Percentiles rank a stretch among this genome's conserved stretches.
Evolutionary conservation across 2,888 invertebrate species (phyloP).

Genomic region (Altica lythri): DNA sequence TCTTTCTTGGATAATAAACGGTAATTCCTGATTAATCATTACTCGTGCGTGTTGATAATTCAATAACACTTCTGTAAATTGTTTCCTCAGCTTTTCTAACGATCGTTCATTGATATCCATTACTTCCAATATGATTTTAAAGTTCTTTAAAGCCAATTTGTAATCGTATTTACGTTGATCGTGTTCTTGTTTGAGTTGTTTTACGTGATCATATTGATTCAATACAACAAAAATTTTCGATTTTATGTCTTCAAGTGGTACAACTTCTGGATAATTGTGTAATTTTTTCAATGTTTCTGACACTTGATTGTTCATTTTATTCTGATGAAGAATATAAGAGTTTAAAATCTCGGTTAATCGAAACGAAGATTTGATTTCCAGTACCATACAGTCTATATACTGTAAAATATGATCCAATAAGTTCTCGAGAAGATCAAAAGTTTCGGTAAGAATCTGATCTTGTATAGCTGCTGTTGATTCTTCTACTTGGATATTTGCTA

Average conservation of each 20-base stretch:
- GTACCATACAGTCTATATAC: constrained; percentile 43
- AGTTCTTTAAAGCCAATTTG: constrained; percentile 51
- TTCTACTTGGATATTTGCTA: constrained; percentile 43
- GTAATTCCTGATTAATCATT: constrained; percentile 47
- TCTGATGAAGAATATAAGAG: constrained; percentile 35
- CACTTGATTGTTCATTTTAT: constrained; percentile 32
- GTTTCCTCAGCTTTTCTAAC: constrained; percentile 47
- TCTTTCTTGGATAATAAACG: constrained; percentile 42
- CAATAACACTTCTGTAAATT: constrained; percentile 50
- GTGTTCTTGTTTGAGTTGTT: constrained; percentile 37
- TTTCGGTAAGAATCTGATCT: constrained; percentile 37
- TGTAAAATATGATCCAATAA: constrained; percentile 42
- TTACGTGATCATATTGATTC: constrained; percentile 34
- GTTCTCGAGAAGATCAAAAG: constrained; percentile 39
- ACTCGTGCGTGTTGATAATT: constrained; percentile 49
- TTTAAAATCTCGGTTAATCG: constrained; percentile 38
- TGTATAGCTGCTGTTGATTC: constrained; percentile 40
- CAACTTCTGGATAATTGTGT: constrained; percentile 31
- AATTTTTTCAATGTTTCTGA: constrained; percentile 32
- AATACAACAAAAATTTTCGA: constrained; percentile 38
- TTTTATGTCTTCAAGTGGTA: constrained; percentile 36
- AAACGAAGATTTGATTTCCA: constrained; percentile 42
- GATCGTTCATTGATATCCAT: constrained; percentile 47
- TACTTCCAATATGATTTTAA: constrained; percentile 51
- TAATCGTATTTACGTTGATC: constrained; percentile 45